Evolutionary conservation across 2,797 vertebrate species (phyloP).

Genomic region (Hippocampus kuda): DNA sequence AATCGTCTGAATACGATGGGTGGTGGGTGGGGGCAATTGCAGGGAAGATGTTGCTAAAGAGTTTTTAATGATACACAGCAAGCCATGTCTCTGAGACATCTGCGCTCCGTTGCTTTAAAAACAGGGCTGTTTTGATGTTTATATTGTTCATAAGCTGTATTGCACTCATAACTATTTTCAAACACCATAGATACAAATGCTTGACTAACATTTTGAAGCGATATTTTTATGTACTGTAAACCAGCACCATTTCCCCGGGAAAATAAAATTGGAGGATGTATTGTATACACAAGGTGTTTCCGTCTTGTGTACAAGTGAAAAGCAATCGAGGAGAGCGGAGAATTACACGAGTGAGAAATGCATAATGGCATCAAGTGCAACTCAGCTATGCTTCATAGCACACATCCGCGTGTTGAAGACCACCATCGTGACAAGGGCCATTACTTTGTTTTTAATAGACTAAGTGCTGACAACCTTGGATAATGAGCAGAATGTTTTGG

Average conservation of each 20-base stretch:
- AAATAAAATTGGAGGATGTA: not conserved
- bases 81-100: conserved; percentile 23
- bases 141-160: not conserved
- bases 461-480: not conserved
- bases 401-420: not conserved
- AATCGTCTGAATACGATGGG: conserved; percentile 48
- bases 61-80: conserved; percentile 57
- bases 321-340: not conserved
- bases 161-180: conserved; percentile 7
- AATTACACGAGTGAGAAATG: not conserved
- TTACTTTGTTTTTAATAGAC: conserved; percentile 6
- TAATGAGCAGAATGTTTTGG: not conserved
- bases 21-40: conserved; percentile 21
- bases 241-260: not conserved
- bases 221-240: not conserved
- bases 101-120: not conserved
- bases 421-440: not conserved
- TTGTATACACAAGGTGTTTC: not conserved
- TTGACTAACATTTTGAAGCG: not conserved
- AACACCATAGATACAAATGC: not conserved
- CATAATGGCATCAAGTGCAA: not conserved
- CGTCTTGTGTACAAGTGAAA: not conserved
- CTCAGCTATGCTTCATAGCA: not conserved
- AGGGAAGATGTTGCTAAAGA: conserved; percentile 46
- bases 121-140: not conserved